phyloP scores from a whole-genome alignment of 2,888 invertebrate species.

The Rhamnusium bicolor region DNA sequence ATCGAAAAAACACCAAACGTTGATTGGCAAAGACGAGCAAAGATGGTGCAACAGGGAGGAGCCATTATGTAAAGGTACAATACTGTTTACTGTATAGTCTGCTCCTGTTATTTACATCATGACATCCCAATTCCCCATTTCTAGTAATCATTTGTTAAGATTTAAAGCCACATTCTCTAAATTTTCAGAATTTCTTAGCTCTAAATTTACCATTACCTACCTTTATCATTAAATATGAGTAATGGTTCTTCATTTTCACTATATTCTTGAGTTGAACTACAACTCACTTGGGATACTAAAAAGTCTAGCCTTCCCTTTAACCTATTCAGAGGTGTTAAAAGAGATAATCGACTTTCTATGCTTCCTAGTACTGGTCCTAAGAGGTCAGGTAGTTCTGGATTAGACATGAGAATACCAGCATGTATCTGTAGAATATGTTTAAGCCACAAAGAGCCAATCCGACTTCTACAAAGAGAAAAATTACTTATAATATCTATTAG shows the following conservation, averaged over 20 bases:
- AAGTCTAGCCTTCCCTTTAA: conserved; percentile 78
- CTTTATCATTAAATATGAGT: conserved; percentile 75
- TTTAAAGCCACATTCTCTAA: no score
- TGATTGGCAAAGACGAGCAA: no score
- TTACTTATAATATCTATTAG: no score
- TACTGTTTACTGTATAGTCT: no score
- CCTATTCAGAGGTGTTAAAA: conserved; percentile 73
- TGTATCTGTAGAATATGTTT: conserved; percentile 75
- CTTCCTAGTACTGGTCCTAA: conserved; percentile 75
- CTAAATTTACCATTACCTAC: conserved; percentile 65
- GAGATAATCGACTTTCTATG: conserved; percentile 74
- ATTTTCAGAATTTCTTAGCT: no score
- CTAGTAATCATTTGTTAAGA: no score
- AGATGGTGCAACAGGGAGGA: no score
- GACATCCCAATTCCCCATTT: no score
- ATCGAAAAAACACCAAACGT: no score
- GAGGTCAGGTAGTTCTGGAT: conserved; percentile 75
- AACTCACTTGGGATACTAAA: conserved; percentile 73
- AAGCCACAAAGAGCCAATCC: conserved; percentile 75
- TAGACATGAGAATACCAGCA: conserved; percentile 76
- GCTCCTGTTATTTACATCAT: no score
- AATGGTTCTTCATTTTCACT: conserved; percentile 70
- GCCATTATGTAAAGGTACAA: no score
- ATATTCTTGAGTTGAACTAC: conserved; percentile 54
- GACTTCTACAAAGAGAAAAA: conserved; percentile 69